phyloP scores from a whole-genome alignment of 2,797 vertebrate species.

The Poeciliopsis gracilis region DNA sequence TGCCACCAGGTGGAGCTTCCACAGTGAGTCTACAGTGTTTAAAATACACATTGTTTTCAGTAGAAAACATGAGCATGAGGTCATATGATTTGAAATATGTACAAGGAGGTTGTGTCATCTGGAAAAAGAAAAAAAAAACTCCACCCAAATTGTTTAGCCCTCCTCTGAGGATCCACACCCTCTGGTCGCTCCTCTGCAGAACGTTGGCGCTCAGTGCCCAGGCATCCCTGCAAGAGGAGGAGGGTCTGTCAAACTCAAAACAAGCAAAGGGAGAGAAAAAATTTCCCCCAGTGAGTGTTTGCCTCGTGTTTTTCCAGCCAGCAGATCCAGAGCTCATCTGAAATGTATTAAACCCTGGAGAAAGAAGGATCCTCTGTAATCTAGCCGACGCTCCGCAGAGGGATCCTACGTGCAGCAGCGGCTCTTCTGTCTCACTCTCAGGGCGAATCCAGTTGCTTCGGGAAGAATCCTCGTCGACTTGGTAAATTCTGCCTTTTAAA shows the following conservation, averaged over 20 bases:
- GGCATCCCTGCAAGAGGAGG: slow-evolving; percentile 69
- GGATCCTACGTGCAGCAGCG: slow-evolving; percentile 60
- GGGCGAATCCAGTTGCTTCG: slow-evolving; percentile 42
- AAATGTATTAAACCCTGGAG: slow-evolving; percentile 70
- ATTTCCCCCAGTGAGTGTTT: slow-evolving; percentile 42
- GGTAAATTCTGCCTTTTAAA: slow-evolving; percentile 64
- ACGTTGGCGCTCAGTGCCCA: slow-evolving; percentile 47
- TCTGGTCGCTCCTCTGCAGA: slow-evolving; percentile 50
- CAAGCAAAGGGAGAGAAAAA: slow-evolving; percentile 45
- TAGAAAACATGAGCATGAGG: background rate
- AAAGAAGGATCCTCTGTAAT: slow-evolving; percentile 64
- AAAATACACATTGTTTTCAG: slow-evolving; percentile 10
- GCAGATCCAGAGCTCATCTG: slow-evolving; percentile 72
- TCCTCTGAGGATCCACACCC: slow-evolving; percentile 57
- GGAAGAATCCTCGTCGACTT: slow-evolving; percentile 37
- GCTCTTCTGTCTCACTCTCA: slow-evolving; percentile 38
- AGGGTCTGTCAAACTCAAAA: slow-evolving; percentile 43
- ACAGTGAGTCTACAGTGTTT: slow-evolving; percentile 8
- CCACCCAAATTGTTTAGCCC: slow-evolving; percentile 69
- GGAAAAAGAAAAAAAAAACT: slow-evolving; percentile 23
- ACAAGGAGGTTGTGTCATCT: slow-evolving; percentile 26
- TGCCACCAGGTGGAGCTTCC: slow-evolving; percentile 75
- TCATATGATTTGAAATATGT: slow-evolving; percentile 29
- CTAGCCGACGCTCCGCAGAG: slow-evolving; percentile 44
- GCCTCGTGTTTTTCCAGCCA: slow-evolving; percentile 42